These are phyloP conservation scores for Anguilla rostrata DNA, from an alignment of 2,113 vertebrate genomes.

Conservation along the genomic window DNA sequence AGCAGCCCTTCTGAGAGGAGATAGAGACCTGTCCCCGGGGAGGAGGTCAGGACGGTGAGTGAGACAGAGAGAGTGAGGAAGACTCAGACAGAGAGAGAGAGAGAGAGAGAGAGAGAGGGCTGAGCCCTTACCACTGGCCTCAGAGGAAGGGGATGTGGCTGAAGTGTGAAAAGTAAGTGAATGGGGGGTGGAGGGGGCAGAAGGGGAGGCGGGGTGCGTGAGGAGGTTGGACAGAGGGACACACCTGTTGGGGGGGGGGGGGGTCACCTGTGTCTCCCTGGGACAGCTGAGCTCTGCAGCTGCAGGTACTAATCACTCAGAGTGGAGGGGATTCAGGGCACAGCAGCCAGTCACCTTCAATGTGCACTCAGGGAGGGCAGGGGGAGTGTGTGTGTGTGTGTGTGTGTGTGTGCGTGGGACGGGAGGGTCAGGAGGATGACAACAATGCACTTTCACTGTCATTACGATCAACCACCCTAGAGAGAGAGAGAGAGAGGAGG, in stretches of 20 bases:
- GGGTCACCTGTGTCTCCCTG: not conserved
- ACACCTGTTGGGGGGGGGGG: not conserved
- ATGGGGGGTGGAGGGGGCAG: not conserved
- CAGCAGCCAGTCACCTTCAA: constrained; percentile 7
- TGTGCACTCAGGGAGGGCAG: not conserved
- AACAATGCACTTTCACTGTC: constrained; percentile 11
- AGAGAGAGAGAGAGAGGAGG: not conserved
- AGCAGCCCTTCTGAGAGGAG: constrained; percentile 64
- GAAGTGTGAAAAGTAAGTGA: not conserved
- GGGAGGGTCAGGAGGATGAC: not conserved
- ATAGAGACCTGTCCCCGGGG: constrained; percentile 42
- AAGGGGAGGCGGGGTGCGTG: not conserved
- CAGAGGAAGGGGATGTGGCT: not conserved
- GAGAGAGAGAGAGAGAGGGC: not conserved
- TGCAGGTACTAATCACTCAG: not conserved
- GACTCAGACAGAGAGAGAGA: constrained; percentile 30
- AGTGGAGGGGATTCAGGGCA: constrained; percentile 4
- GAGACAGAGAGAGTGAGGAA: constrained; percentile 40
- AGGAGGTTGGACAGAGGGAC: not conserved
- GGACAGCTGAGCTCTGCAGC: not conserved
- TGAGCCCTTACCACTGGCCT: not conserved
- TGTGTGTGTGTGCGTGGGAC: not conserved
- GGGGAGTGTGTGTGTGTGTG: not conserved
- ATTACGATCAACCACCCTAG: not conserved
- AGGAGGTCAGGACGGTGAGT: constrained; percentile 75